These are phyloP conservation scores for Trochalopteron elliotii DNA, from an alignment of 2,113 vertebrate species.

Conservation along the genomic window DNA sequence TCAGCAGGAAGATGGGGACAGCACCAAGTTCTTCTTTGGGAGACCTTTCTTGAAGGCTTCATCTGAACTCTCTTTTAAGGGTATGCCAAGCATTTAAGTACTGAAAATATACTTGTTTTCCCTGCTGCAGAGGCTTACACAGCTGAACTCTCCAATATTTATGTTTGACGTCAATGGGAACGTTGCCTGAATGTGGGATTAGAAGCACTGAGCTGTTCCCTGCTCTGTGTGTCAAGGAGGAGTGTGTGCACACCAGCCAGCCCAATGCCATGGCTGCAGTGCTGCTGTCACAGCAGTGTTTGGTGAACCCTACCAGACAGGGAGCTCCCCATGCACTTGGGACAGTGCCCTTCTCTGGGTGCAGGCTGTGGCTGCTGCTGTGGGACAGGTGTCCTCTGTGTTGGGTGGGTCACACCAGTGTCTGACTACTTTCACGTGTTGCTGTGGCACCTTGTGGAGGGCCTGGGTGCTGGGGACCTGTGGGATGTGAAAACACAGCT, in stretches of 20 bases:
- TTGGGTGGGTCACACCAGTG: fast-evolving
- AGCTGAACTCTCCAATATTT: constrained; percentile 31
- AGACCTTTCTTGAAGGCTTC: neutral
- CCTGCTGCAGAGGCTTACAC: neutral
- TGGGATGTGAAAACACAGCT: fast-evolving
- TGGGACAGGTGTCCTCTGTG: neutral
- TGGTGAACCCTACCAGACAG: neutral
- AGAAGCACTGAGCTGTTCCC: neutral
- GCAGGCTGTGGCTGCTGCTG: neutral
- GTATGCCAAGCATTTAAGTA: neutral
- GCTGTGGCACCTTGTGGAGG: neutral
- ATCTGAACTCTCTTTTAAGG: neutral
- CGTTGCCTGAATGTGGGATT: neutral
- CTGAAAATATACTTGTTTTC: constrained; percentile 29
- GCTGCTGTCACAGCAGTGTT: fast-evolving
- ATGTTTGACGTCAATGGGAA: constrained; percentile 46
- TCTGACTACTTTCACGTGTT: neutral
- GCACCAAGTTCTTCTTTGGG: neutral
- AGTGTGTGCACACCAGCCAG: fast-evolving
- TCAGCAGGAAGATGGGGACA: neutral
- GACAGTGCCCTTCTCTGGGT: neutral
- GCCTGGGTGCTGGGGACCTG: neutral
- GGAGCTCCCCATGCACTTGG: fast-evolving
- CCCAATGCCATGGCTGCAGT: fast-evolving
- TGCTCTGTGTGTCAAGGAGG: neutral